Conservation (phyloP, 2,888 invertebrate genomes). For the Mamestra brassicae region DNA sequence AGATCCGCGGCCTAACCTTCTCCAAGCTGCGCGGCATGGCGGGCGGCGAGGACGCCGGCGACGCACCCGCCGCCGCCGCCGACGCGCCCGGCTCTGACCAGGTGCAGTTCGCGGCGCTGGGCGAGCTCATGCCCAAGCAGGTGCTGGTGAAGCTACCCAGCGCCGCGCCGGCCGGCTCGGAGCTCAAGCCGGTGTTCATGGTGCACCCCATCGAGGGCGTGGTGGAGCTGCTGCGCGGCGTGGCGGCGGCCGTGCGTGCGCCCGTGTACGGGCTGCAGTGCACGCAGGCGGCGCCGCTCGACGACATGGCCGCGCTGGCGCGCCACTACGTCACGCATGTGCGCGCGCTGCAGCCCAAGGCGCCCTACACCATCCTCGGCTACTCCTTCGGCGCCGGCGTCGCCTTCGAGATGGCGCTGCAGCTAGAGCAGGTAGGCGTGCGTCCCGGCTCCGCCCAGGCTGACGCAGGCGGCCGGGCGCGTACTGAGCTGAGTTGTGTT, state of each 20-base stretch:
- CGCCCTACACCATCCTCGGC: constrained; percentile 97
- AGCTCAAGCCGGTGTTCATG: constrained; percentile 91
- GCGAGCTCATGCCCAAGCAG: constrained; percentile 94
- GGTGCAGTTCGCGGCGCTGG: constrained; percentile 70
- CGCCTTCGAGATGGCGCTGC: constrained; percentile 98
- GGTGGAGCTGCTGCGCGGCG: constrained; percentile 92
- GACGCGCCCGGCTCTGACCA: constrained; percentile 73
- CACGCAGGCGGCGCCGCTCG: constrained; percentile 93
- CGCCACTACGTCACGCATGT: constrained; percentile 94
- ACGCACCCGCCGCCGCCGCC: constrained; percentile 56
- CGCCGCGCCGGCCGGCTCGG: constrained; percentile 82
- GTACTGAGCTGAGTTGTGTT: constrained; percentile 80
- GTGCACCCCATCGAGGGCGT: constrained; percentile 98
- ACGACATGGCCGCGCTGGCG: constrained; percentile 94
- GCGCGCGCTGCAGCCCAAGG: constrained; percentile 93
- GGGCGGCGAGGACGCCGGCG: constrained; percentile 73
- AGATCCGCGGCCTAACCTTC: constrained; percentile 96
- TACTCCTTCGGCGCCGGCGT: constrained; percentile 99
- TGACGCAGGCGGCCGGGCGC: constrained; percentile 87
- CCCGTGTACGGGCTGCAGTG: constrained; percentile 98
- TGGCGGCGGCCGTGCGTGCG: constrained; percentile 94
- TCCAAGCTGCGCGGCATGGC: constrained; percentile 92
- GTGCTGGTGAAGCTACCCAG: constrained; percentile 93
- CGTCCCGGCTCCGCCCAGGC: neutral
- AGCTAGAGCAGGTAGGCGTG: constrained; percentile 92